Conservation (phyloP, 2,888 invertebrate genomes). For the Hirtodrosophila duncani region DNA sequence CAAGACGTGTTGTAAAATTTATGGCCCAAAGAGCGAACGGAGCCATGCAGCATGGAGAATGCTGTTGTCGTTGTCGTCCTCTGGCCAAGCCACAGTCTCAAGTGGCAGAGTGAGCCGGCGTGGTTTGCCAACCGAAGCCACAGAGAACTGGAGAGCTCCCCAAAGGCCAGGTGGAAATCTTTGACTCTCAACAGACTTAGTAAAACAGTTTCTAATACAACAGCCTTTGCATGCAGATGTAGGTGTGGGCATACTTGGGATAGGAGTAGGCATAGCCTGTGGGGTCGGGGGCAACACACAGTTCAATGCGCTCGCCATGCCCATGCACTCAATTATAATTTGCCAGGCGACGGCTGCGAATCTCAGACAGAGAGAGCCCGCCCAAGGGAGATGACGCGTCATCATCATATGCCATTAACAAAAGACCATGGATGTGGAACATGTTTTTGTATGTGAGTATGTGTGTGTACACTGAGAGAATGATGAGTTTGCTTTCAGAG, state of each 20-base stretch:
- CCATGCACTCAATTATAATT: conserved; percentile 68
- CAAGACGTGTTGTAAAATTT: conserved; percentile 70
- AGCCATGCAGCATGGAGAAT: too few relatives aligned
- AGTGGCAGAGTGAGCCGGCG: too few relatives aligned
- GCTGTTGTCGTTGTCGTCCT: too few relatives aligned
- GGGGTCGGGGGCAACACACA: too few relatives aligned
- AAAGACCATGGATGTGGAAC: conserved; percentile 56
- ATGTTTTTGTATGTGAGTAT: conserved; percentile 7
- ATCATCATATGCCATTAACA: conserved; percentile 54
- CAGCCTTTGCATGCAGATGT: neutral
- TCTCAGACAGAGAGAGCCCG: conserved; percentile 46
- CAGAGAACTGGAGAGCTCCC: too few relatives aligned
- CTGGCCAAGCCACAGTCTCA: conserved; percentile 16
- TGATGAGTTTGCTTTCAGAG: too few relatives aligned
- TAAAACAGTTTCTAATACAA: neutral
- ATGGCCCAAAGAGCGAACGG: conserved; percentile 51
- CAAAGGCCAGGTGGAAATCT: too few relatives aligned
- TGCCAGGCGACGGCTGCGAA: conserved; percentile 40
- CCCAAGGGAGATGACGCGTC: conserved; percentile 29
- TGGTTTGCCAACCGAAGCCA: too few relatives aligned
- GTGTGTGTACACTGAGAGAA: conserved; percentile 3
- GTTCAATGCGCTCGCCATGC: conserved; percentile 65
- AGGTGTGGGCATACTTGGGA: neutral
- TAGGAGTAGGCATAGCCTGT: too few relatives aligned
- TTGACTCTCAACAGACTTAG: too few relatives aligned